Conservation (phyloP, 1,140 invertebrate genomes). For the Trichonephila clavata region DNA sequence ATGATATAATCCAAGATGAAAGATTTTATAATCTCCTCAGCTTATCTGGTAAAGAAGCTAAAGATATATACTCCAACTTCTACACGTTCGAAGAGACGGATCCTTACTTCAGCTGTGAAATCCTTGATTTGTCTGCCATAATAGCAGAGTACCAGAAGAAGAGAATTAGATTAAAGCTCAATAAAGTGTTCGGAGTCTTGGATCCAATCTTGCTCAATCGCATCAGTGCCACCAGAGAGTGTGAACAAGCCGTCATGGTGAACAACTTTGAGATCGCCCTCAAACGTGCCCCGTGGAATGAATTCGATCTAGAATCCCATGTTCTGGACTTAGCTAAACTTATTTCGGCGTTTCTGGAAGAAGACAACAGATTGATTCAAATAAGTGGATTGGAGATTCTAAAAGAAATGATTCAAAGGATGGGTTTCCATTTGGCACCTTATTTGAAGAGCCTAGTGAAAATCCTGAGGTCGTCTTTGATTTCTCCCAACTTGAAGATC, state of each 20-base stretch:
- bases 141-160: constrained; percentile 39
- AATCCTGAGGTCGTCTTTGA: neutral
- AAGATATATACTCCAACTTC: constrained; percentile 18
- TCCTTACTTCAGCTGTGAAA: neutral
- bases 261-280: constrained; percentile 11
- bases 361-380: neutral
- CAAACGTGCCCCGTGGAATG: neutral
- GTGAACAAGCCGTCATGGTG: constrained; percentile 38
- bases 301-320: constrained; percentile 17
- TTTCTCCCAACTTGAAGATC: constrained; percentile 32
- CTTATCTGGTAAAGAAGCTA: neutral
- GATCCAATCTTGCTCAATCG: neutral
- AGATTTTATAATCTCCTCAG: constrained; percentile 25
- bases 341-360: neutral
- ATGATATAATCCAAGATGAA: neutral
- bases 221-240: constrained; percentile 16
- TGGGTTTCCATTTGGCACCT: constrained; percentile 40
- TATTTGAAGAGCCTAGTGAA: neutral
- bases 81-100: constrained; percentile 13
- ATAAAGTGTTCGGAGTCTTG: constrained; percentile 27
- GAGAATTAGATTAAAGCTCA: neutral
- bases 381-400: constrained; percentile 31
- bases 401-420: neutral
- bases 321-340: constrained; percentile 31
- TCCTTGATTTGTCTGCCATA: neutral